Percentiles rank a stretch among this genome's conserved stretches.
Evolutionary conservation across 2,888 invertebrate species (phyloP).

Genomic region (Callyntrura sp.): DNA sequence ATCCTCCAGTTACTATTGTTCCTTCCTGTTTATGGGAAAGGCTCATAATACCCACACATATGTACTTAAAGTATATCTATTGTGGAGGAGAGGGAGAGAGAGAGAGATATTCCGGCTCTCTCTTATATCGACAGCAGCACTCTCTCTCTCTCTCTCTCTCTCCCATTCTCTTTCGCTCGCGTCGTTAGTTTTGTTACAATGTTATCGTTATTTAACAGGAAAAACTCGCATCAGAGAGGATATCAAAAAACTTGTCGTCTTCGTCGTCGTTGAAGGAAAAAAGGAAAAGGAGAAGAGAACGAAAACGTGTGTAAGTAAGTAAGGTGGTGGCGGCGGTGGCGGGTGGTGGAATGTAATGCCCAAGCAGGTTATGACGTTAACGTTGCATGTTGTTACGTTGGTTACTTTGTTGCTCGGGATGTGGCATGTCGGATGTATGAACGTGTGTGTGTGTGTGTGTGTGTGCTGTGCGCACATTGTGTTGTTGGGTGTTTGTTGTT

Average conservation of each 20-base stretch:
- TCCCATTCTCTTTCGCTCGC: neutral
- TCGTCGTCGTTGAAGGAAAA: neutral
- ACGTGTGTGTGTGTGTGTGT: neutral
- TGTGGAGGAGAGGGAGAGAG: too few relatives aligned
- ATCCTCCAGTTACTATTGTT: too few relatives aligned
- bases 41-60: too few relatives aligned
- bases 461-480: neutral
- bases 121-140: neutral
- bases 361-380: neutral
- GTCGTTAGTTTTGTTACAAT: neutral
- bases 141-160: neutral
- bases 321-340: too few relatives aligned
- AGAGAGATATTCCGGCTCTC: neutral
- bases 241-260: too few relatives aligned
- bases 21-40: too few relatives aligned
- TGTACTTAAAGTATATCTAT: neutral
- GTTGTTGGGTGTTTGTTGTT: constrained; percentile 27
- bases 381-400: neutral
- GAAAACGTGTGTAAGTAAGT: neutral
- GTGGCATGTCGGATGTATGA: neutral
- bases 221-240: neutral
- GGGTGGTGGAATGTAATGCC: too few relatives aligned
- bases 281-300: neutral
- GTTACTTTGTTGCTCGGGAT: too few relatives aligned
- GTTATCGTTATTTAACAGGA: constrained; percentile 4